phyloP scores from a whole-genome alignment of 2,113 vertebrate species.

The Antechinus flavipes region DNA sequence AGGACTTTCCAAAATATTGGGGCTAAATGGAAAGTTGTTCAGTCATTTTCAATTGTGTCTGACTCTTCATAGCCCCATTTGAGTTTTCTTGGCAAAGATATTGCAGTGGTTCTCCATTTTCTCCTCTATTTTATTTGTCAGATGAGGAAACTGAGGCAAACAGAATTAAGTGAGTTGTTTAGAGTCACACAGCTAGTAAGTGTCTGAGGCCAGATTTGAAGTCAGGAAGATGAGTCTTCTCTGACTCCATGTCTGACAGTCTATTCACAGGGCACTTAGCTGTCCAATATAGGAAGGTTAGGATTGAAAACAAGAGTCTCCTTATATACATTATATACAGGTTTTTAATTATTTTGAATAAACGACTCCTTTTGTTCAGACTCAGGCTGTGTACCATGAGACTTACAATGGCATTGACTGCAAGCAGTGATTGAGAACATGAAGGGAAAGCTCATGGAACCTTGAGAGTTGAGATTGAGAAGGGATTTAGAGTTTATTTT shows the following conservation, averaged over 20 bases:
- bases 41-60: background rate
- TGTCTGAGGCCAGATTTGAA: background rate
- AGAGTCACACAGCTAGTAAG: background rate
- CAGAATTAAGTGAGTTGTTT: background rate
- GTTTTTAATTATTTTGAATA: background rate
- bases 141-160: background rate
- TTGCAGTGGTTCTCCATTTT: background rate
- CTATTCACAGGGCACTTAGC: background rate
- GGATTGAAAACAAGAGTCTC: background rate
- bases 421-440: background rate
- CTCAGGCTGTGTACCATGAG: background rate
- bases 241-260: too few relatives aligned
- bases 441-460: background rate
- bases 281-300: background rate
- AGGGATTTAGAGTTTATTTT: background rate
- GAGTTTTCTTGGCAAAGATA: background rate
- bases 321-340: background rate
- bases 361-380: background rate
- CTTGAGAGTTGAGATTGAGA: background rate
- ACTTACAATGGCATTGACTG: background rate
- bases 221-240: background rate
- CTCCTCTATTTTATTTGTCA: background rate
- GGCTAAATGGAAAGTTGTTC: background rate
- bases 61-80: background rate
- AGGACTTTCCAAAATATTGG: background rate